Percentiles rank a stretch among this genome's conserved stretches.
phyloP scores from a whole-genome alignment of 2,888 invertebrate genomes.

The Zygaena filipendulae region DNA sequence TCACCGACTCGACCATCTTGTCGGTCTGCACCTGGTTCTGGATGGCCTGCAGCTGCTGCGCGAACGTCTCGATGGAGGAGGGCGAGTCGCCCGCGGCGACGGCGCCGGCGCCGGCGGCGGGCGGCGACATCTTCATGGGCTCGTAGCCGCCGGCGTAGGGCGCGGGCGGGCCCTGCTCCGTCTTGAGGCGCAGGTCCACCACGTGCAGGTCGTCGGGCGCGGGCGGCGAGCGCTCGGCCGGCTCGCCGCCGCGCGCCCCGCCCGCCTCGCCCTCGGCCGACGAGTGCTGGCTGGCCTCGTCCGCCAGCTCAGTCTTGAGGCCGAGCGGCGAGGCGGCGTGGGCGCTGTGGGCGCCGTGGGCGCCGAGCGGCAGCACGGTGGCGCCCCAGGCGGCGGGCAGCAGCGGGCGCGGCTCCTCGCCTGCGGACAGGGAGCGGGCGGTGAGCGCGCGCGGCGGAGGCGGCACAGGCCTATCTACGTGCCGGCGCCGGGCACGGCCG shows the following conservation, averaged over 20 bases:
- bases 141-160: conserved; percentile 48
- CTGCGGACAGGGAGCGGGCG: conserved; percentile 21
- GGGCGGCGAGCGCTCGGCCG: conserved; percentile 23
- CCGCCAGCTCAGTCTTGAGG: conserved; percentile 72
- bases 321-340: conserved; percentile 65
- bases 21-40: conserved; percentile 62
- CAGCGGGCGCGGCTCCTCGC: conserved; percentile 37
- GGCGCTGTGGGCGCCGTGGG: conserved; percentile 70
- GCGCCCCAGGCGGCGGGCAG: conserved; percentile 54
- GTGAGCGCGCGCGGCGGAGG: neutral
- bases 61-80: conserved; percentile 42
- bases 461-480: conserved; percentile 8
- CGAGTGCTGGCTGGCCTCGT: conserved; percentile 78
- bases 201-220: conserved; percentile 58
- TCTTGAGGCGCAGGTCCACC: conserved; percentile 78
- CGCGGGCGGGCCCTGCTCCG: conserved; percentile 54
- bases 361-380: conserved; percentile 78
- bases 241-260: conserved; percentile 34
- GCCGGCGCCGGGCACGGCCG: conserved; percentile 7
- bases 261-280: conserved; percentile 45
- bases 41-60: conserved; percentile 55
- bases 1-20: conserved; percentile 62
- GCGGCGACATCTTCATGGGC: conserved; percentile 66
- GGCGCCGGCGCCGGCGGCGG: conserved; percentile 35
- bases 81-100: conserved; percentile 37